These are phyloP conservation scores for Patella depressa DNA, from an alignment of 2,888 invertebrate genomes.

Conservation along the genomic window DNA sequence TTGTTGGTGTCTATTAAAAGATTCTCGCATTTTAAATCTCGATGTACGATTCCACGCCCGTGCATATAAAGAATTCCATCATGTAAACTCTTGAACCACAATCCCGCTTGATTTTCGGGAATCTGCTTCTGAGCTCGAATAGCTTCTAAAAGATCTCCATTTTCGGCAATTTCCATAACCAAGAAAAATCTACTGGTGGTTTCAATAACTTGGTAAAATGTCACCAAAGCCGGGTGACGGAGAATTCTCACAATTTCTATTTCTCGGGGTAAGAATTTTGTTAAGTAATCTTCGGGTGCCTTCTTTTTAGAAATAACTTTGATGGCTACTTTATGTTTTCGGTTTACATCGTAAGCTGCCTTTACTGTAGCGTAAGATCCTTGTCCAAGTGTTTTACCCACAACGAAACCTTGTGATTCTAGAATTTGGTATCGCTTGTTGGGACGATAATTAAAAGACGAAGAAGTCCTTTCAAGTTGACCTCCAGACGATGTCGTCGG, in stretches of 20 bases:
- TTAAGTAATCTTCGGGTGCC: slow-evolving; percentile 62
- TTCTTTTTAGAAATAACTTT: slow-evolving; percentile 66
- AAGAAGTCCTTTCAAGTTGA: too few relatives aligned
- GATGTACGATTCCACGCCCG: slow-evolving; percentile 60
- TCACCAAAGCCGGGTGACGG: slow-evolving; percentile 59
- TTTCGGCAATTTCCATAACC: slow-evolving; percentile 64
- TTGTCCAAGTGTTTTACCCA: slow-evolving; percentile 60
- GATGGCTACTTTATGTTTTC: slow-evolving; percentile 64
- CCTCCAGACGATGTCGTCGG: too few relatives aligned
- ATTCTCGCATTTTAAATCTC: slow-evolving; percentile 70
- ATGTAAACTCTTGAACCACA: slow-evolving; percentile 60
- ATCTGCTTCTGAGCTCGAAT: slow-evolving; percentile 47
- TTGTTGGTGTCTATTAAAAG: slow-evolving; percentile 54
- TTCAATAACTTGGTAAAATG: slow-evolving; percentile 63
- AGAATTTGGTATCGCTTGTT: slow-evolving; percentile 39
- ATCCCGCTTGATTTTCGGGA: slow-evolving; percentile 52
- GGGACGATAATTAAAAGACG: neutral
- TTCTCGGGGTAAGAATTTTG: slow-evolving; percentile 68
- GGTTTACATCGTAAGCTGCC: slow-evolving; percentile 59
- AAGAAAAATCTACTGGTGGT: slow-evolving; percentile 66
- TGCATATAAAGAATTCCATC: slow-evolving; percentile 65
- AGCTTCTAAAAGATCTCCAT: slow-evolving; percentile 61
- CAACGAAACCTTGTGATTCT: slow-evolving; percentile 58
- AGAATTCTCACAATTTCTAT: slow-evolving; percentile 62
- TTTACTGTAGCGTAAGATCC: slow-evolving; percentile 68